phyloP scores from a whole-genome alignment of 2,888 invertebrate genomes.

The Diarsia dahlii region DNA sequence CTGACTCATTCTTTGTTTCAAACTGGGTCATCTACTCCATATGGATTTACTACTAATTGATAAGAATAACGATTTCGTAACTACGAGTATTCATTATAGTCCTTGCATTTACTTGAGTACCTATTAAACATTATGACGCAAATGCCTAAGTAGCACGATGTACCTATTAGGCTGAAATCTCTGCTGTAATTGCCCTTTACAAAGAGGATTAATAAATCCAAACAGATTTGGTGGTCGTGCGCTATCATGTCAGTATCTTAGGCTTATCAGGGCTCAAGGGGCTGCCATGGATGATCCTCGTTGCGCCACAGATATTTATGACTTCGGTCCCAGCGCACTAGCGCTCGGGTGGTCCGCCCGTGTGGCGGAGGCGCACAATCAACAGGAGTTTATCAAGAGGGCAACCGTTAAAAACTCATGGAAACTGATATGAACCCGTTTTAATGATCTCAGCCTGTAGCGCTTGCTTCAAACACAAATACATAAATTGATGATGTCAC shows the following conservation, averaged over 20 bases:
- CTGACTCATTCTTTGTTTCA: conserved; percentile 87
- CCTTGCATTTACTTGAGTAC: conserved; percentile 54
- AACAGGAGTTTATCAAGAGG: conserved; percentile 81
- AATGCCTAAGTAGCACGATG: conserved; percentile 46
- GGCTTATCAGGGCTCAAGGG: conserved; percentile 82
- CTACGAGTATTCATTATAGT: conserved; percentile 54
- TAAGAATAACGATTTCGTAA: conserved; percentile 71
- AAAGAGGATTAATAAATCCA: conserved; percentile 74
- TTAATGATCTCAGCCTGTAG: conserved; percentile 70
- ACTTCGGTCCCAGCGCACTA: conserved; percentile 73
- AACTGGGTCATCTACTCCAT: conserved; percentile 81
- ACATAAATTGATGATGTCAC: conserved; percentile 31
- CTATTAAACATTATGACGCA: conserved; percentile 44
- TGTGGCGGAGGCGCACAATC: conserved; percentile 76
- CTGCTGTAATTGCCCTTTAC: conserved; percentile 51
- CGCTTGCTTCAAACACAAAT: conserved; percentile 60
- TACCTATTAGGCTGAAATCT: conserved; percentile 60
- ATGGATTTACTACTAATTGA: conserved; percentile 80
- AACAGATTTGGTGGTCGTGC: conserved; percentile 73
- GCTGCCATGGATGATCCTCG: conserved; percentile 80
- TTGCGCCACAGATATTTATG: conserved; percentile 87
- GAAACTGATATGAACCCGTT: conserved; percentile 76
- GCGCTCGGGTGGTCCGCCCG: conserved; percentile 84
- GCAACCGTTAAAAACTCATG: conserved; percentile 79
- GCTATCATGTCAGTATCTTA: conserved; percentile 66